Evolutionary conservation across 2,113 vertebrate genomes (phyloP), one percentile per base, ranked within the genome.

Genomic region (Heterocephalus glaber): DNA sequence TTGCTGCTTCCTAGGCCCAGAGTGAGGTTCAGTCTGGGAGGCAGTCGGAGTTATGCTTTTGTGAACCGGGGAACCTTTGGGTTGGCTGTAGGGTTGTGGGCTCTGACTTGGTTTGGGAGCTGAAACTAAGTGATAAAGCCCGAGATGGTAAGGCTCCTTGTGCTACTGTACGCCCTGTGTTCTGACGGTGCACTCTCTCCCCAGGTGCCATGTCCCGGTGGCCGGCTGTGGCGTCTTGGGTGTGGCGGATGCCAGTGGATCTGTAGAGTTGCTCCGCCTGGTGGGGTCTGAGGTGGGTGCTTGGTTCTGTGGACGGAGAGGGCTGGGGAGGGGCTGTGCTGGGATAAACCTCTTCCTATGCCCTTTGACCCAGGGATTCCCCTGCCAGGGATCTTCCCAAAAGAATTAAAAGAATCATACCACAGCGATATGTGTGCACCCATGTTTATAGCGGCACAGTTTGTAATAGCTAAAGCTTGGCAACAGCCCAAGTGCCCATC

Each of bases 171-270:
- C 0, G 0, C 12, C 65, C 83, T 52, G 9, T 74, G n/a, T 33
- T 24, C 61, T 94, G 66, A 96, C 3, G 17, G 0, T 10, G 74
- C 3, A 5, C 54, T 95, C 61, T 95, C 58, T 97, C 85, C 33
- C 66, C 56, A 99, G 99, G 99, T 99, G 99, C 96, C 99, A 99
- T 0, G 1, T 99, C 61, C 99, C 98, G 0, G 92, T 99, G 85
- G 98, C 98, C 0, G 99, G 98, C 49, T 97, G 94, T 61, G 98
- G 99, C 4, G 86, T 99, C 92, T 96, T 99, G 96, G 99, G 99
- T 28, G 96, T 99, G 61, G 99, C 99, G 11, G 98, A 98, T 76
- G 99, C 99, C 1, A 97, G 94, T 0, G 99, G 99, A 0, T 98
- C 98, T 0, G 94, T 99, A 94, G 98, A 99, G 95, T 97, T 99